Base-by-base conservation (phyloP, 2,113 vertebrate species). In the Oryzias celebensis region DNA sequence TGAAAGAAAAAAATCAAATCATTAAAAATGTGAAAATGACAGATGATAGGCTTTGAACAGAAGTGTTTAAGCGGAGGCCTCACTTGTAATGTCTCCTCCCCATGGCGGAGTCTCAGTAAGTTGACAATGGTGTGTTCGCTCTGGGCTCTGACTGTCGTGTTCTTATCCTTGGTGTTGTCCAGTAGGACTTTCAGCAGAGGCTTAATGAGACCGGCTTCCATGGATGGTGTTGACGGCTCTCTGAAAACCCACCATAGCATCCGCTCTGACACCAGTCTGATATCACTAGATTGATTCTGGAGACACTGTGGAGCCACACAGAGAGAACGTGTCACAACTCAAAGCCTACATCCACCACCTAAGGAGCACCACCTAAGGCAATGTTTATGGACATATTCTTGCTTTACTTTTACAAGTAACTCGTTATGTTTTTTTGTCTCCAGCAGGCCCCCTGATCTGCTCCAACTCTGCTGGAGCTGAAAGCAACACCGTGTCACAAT, bases 101-200 rank as follows among this genome's bases (percentile, higher is more conserved):
- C 93, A 42, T 90, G 92, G 71, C 97, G 90, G 85, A 99, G 94
- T 78, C 91, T 93, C 17, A 99, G 91, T 55, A 98, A 91, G 72
- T 93, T 98, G 78, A 97, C 92, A 0, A 98, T 96, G 7, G 97
- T 96, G 89, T 97, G 94, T 64, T 99, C 97, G 0, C 97, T 99
- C 89, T 96, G 95, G 52, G 95, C 94, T 65, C 97, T 90, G 24
- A 99, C 97, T 0, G 93, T 93, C 17, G 96, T 98, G 90, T 99
- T 99, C 85, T 98, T 99, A 83, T 99, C 97, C 88, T 99, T 99
- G 51, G 96, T 98, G 85, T 98, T 98, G 89, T 99, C 97, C 62
- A 99, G 91, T 74, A 99, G 94, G 2, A 93, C 94, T 88, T 98
- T 98, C 54, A 99, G 90, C 68, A 99, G 82, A 6, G 96, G 96